These are phyloP conservation scores for Octopus bimaculoides DNA, from an alignment of 1,140 invertebrate species.

Conservation along the genomic window DNA sequence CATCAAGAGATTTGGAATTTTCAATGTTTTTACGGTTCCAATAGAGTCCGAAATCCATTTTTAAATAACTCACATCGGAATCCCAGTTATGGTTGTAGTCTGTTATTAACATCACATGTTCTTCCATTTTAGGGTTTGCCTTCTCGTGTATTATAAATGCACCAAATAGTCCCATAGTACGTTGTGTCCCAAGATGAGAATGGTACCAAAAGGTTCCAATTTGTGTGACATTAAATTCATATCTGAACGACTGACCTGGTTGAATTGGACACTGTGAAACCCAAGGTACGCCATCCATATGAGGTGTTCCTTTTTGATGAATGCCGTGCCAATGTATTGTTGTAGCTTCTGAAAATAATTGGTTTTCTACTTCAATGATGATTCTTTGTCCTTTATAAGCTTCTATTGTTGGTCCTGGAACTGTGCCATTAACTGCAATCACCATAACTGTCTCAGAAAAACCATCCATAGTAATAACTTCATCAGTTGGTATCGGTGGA, in stretches of 20 bases:
- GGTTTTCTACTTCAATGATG: conserved; percentile 11
- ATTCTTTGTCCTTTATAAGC: conserved; percentile 12
- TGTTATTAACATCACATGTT: conserved; percentile 37
- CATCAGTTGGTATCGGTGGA: neutral
- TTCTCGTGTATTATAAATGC: conserved; percentile 33
- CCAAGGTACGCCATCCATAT: conserved; percentile 46
- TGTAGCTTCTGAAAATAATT: conserved; percentile 32
- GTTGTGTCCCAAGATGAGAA: conserved; percentile 28
- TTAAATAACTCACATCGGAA: conserved; percentile 30
- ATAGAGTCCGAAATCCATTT: conserved; percentile 54
- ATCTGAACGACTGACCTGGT: conserved; percentile 55
- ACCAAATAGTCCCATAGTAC: conserved; percentile 34
- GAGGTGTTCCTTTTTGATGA: conserved; percentile 31
- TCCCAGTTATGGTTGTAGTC: conserved; percentile 39
- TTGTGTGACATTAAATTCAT: conserved; percentile 6
- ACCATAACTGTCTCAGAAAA: neutral
- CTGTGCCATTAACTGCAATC: conserved; percentile 8
- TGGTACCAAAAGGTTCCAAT: conserved; percentile 34
- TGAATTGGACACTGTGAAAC: conserved; percentile 44
- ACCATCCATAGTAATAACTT: conserved; percentile 12
- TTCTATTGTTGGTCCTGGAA: conserved; percentile 11
- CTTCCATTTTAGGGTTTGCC: conserved; percentile 27
- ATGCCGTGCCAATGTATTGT: conserved; percentile 58
- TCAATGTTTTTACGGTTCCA: conserved; percentile 21
- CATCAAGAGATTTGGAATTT: conserved; percentile 8